Conservation (phyloP, 2,797 vertebrate genomes). For the Alcedo atthis region DNA sequence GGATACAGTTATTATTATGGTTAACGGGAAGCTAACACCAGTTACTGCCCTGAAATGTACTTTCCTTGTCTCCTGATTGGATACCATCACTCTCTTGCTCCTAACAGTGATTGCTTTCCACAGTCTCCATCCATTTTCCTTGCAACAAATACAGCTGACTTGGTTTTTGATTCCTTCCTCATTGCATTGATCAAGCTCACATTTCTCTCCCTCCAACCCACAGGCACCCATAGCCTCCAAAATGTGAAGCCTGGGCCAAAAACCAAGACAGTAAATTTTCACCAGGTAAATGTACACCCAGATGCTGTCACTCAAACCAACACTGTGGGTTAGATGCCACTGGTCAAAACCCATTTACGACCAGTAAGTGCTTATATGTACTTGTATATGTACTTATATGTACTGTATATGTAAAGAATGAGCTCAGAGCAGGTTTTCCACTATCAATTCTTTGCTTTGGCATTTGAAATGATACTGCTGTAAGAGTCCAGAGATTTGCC, state of each 20-base stretch:
- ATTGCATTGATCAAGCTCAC: not conserved
- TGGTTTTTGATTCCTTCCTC: not conserved
- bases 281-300: not conserved
- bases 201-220: not conserved
- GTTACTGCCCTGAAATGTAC: conserved; percentile 38
- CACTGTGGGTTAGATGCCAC: not conserved
- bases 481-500: not conserved
- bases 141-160: conserved; percentile 5
- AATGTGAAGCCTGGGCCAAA: not conserved
- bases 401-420: not conserved
- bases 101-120: conserved; percentile 20
- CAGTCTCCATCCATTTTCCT: conserved; percentile 12
- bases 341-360: not conserved
- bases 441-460: not conserved
- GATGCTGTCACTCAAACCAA: not conserved
- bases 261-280: not conserved
- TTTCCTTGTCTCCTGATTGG: conserved; percentile 36
- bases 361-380: not conserved
- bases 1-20: conserved; percentile 39
- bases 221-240: not conserved
- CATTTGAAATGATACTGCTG: not conserved
- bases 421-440: not conserved
- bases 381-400: no score
- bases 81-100: conserved; percentile 27
- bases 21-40: conserved; percentile 43